A percentile compares a stretch with the other conserved stretches of the same genome.
These are phyloP conservation scores for Melozone crissalis DNA, from an alignment of 2,113 vertebrate species.

Conservation along the genomic window DNA sequence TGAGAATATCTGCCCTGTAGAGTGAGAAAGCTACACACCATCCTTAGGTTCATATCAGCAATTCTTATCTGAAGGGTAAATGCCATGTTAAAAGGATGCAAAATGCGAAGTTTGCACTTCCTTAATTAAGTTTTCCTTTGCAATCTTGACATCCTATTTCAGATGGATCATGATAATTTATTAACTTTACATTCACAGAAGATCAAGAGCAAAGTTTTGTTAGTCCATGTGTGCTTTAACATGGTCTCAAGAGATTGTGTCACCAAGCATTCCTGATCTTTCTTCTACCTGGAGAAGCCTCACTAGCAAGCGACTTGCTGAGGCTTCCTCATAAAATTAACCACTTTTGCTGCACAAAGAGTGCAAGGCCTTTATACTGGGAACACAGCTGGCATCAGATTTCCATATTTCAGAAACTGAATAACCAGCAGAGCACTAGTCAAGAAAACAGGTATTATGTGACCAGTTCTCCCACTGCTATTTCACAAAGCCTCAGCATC, in stretches of 20 bases:
- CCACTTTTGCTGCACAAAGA: background rate
- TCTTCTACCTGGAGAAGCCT: background rate
- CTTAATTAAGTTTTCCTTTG: background rate
- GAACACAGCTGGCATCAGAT: background rate
- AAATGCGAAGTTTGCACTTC: background rate
- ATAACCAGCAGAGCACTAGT: background rate
- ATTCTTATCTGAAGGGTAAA: background rate
- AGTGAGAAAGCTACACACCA: background rate
- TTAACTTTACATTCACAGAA: background rate
- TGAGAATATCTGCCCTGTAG: background rate
- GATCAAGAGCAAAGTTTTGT: background rate
- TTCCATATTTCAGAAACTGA: background rate
- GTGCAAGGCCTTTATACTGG: background rate
- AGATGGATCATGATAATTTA: background rate
- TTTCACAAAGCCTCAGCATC: background rate
- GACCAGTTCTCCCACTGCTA: background rate
- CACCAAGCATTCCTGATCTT: background rate
- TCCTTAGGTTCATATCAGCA: background rate
- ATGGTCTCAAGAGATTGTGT: background rate
- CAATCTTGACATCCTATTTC: background rate
- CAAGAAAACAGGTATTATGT: background rate
- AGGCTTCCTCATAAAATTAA: background rate
- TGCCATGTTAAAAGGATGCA: background rate
- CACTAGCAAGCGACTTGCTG: background rate
- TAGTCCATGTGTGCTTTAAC: background rate